Conservation (phyloP, 2,888 invertebrate genomes). For the Apodemia mormo region DNA sequence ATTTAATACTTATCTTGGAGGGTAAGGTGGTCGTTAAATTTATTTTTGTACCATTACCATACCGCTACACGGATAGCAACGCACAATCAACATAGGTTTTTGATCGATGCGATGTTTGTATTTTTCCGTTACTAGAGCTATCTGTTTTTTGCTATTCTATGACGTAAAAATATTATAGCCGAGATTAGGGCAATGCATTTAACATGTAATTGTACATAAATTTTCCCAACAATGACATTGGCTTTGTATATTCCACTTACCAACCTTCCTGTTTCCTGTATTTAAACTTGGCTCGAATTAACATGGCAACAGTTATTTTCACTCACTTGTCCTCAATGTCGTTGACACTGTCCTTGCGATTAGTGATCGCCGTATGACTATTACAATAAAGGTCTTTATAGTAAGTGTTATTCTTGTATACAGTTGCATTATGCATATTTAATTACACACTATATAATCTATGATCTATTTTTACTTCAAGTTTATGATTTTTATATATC, state of each 20-base stretch:
- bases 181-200: not conserved
- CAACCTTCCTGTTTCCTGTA: slow-evolving; percentile 12
- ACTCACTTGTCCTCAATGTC: slow-evolving; percentile 28
- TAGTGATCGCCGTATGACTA: slow-evolving; percentile 42
- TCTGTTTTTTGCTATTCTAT: too few species aligned
- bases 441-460: not conserved
- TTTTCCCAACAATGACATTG: slow-evolving; percentile 11
- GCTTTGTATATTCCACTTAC: slow-evolving; percentile 2
- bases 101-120: too few species aligned
- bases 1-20: too few species aligned
- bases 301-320: slow-evolving; percentile 27
- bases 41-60: too few species aligned
- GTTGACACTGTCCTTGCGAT: slow-evolving; percentile 40
- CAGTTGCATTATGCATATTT: not conserved
- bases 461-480: not conserved
- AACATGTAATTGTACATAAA: not conserved
- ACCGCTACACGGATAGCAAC: too few species aligned
- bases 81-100: too few species aligned
- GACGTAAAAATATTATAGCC: not conserved
- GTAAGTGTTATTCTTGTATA: slow-evolving; percentile 25
- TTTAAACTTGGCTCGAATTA: slow-evolving; percentile 7
- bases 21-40: too few species aligned
- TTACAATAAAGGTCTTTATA: slow-evolving; percentile 44
- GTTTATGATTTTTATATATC: too few species aligned
- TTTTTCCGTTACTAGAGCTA: too few species aligned